phyloP scores from a whole-genome alignment of 2,888 invertebrate species.

The Amiota mariae region DNA sequence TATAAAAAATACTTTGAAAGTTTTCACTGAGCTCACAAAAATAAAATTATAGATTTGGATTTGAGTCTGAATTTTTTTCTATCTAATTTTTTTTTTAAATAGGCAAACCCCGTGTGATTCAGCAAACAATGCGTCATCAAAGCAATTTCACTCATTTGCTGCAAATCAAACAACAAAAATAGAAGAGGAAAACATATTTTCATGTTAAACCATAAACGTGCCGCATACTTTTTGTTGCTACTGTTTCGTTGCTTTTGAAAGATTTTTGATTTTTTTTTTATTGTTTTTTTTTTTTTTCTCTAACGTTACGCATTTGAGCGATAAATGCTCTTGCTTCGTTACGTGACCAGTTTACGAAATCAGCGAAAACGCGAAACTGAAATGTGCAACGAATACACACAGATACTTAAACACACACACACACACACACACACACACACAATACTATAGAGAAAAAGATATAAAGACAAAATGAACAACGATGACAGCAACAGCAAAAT shows the following conservation, averaged over 20 bases:
- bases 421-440: not conserved
- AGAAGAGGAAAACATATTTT: not conserved
- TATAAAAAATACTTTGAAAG: not conserved
- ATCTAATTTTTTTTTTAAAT: not conserved
- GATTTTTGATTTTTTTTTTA: not conserved
- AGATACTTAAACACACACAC: not conserved
- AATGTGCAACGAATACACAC: not conserved
- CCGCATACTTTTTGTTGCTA: constrained; percentile 9
- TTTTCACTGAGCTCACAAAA: not conserved
- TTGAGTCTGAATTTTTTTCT: not conserved
- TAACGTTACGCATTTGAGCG: constrained; percentile 49
- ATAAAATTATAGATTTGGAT: not conserved
- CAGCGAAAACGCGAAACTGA: not conserved
- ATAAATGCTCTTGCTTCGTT: constrained; percentile 40
- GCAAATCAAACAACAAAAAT: not conserved
- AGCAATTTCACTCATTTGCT: not conserved
- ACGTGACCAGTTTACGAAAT: constrained; percentile 46
- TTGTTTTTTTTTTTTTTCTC: constrained; percentile 23
- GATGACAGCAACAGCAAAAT: constrained; percentile 7
- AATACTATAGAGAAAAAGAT: not conserved
- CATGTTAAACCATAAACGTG: constrained; percentile 9
- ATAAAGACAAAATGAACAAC: not conserved
- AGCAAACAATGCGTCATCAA: constrained; percentile 16
- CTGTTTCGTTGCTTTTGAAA: not conserved
- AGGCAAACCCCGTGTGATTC: not conserved